Base-by-base conservation (phyloP, 2,797 vertebrate genomes). In the Platalea minor region DNA sequence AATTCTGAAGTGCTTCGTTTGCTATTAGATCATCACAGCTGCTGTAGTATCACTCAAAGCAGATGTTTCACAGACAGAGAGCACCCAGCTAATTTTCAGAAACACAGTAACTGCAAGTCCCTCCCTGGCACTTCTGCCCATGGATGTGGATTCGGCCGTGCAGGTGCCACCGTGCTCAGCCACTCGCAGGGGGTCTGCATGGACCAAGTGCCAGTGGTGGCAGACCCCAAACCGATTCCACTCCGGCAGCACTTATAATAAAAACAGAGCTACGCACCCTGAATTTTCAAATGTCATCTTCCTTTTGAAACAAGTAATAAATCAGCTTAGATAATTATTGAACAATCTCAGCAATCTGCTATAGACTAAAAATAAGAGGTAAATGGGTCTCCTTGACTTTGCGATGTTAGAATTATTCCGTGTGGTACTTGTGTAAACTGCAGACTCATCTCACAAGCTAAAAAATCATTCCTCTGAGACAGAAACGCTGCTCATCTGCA, bases 11-110 rank as follows among this genome's bases (percentile, higher is more conserved):
- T 96, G 97, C 93, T 98, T 97, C 84, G 21, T 97, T 97, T 97
- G 95, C 97, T 97, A 91, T 98, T 97, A 97, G 98, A 95, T 97
- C 97, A 97, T 96, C 97, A 95, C 98, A 98, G 98, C 98, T 98
- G 98, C 96, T 95, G 61, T 82, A 95, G 86, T 89, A 96, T 98
- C 97, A 92, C 96, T 96, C 93, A 97, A 97, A 98, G 98, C 98
- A 98, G 98, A 98, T 98, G 97, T 98, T 98, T 92, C 93, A 57
- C 91, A 97, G 96, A 80, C 95, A 97, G 89, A 97, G 81, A 93
- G 81, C 63, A 19, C 90, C 80, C 75, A 76, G 91, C 80, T 97
- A 78, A 75, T 97, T 97, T 97, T 91, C 94, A 96, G 95, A 85
- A 97, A 87, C 4, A 14, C 83, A 91, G 89, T 89, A 94, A 95